These are phyloP conservation scores for Exephanes ischioxanthus DNA, from an alignment of 2,888 invertebrate genomes.

Conservation along the genomic window DNA sequence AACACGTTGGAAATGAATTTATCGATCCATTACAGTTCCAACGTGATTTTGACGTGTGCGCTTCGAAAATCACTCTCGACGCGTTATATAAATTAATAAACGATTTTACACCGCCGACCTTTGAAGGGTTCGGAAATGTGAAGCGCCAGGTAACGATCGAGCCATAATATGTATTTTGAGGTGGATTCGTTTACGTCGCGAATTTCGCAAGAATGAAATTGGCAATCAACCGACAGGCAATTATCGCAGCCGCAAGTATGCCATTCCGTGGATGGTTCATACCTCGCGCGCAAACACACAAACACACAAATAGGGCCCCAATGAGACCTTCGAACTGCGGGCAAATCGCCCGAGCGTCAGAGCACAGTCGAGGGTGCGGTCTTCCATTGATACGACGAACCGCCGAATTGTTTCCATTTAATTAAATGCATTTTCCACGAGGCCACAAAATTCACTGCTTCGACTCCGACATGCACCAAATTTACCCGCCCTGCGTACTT, in stretches of 20 bases:
- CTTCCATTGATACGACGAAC: conserved; percentile 57
- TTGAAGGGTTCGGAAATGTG: background rate
- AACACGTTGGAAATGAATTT: no score
- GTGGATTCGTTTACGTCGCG: conserved; percentile 12
- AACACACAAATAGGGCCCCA: conserved; percentile 18
- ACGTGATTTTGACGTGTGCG: no score
- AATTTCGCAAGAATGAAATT: conserved; percentile 40
- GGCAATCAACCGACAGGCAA: conserved; percentile 70
- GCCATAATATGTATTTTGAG: background rate
- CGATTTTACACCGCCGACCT: background rate
- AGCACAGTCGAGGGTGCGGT: conserved; percentile 9
- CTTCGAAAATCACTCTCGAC: background rate
- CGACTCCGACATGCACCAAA: background rate
- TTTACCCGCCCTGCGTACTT: background rate
- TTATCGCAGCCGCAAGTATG: conserved; percentile 74
- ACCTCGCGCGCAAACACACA: background rate
- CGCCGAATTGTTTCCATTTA: conserved; percentile 78
- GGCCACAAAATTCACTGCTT: conserved; percentile 1
- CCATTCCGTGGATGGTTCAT: conserved; percentile 50
- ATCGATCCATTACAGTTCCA: no score
- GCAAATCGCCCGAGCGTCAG: conserved; percentile 56
- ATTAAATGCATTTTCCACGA: conserved; percentile 80
- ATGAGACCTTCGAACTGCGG: conserved; percentile 35
- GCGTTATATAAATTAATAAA: no score
- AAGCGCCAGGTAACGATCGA: background rate